Evolutionary conservation across 2,797 vertebrate genomes (phyloP), one percentile per base, ranked within the genome.

Genomic region (Mionectes olivaceus): DNA sequence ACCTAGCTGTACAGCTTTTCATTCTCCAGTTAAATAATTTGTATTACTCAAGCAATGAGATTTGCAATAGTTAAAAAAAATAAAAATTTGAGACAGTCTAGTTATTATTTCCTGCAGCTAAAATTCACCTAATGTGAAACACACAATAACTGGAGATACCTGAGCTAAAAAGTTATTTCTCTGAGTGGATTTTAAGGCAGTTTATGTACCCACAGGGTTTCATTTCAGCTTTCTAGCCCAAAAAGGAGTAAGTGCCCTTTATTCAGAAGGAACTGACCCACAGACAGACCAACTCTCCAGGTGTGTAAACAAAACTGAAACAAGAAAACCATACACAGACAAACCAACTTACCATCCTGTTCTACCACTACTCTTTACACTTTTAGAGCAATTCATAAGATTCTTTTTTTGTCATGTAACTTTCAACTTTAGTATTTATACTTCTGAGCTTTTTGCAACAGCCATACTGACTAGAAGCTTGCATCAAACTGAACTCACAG

Each of bases 231-330:
- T n/a, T 90, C n/a, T 19, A 82, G 27, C 10, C 55, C 33, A 64
- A 68, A 87, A 68, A 77, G 17, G 6, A 77, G 3, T 39, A 57
- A 71, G 23, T 23, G 43, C 30, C 46, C 47, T 67, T 75, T 75
- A 56, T 70, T 59, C 44, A 75, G 14, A 56, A 53, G 41, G 12
- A 75, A 52, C 19, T 64, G 67, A 90, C 49, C 81, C 81, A 65
- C 14, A 32, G 32, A 70, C n/a, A 81, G 41, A 43, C 50, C 59
- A 89, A 5, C 32, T 69, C 59, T 70, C 70, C 90, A 85, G 35
- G 55, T 76, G 39, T 37, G 32, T 70, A 76, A 94, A 94, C 80
- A 91, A 91, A 82, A 83, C 17, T 33, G 91, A 90, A 89, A 46
- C 32, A 68, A 79, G 32, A 69, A 90, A 90, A 59, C 44, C 74